Percentiles rank a stretch among this genome's conserved stretches.
These are phyloP conservation scores for Prietella phreatophila DNA, from an alignment of 2,113 vertebrate species.

Conservation along the genomic window DNA sequence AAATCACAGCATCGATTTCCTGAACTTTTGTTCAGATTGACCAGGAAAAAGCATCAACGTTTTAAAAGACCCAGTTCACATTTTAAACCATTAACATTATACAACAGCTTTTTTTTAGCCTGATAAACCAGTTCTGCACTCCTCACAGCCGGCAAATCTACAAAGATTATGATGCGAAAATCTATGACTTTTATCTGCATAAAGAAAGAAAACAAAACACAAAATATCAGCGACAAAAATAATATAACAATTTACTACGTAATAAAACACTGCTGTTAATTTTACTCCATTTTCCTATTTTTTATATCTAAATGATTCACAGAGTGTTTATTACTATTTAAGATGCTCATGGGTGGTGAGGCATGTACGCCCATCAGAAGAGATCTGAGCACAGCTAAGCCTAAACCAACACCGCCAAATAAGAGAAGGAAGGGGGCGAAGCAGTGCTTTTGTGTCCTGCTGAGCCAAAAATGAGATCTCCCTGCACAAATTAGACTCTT, in stretches of 20 bases:
- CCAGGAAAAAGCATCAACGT: not conserved
- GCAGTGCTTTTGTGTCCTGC: slow-evolving; percentile 74
- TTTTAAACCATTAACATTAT: not conserved
- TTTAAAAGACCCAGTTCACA: not conserved
- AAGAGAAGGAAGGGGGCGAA: slow-evolving; percentile 55
- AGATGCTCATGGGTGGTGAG: slow-evolving; percentile 36
- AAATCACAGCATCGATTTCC: not conserved
- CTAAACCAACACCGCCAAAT: slow-evolving; percentile 50
- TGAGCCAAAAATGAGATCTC: slow-evolving; percentile 77
- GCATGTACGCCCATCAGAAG: slow-evolving; percentile 35
- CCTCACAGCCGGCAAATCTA: not conserved
- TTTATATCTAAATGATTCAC: not conserved
- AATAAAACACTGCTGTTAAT: not conserved
- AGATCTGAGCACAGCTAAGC: slow-evolving; percentile 42
- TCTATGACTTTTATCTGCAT: not conserved
- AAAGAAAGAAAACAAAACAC: not conserved
- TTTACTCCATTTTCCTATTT: not conserved
- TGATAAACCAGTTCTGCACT: not conserved
- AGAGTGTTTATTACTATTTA: slow-evolving; percentile 13
- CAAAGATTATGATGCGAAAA: not conserved
- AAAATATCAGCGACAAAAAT: not conserved
- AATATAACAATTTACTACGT: too few species aligned
- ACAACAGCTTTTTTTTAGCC: not conserved
- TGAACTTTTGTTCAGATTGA: not conserved
- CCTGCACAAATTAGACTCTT: slow-evolving; percentile 78